These are phyloP conservation scores for Apocheima hispidaria DNA, from an alignment of 2,888 invertebrate species.

Conservation along the genomic window DNA sequence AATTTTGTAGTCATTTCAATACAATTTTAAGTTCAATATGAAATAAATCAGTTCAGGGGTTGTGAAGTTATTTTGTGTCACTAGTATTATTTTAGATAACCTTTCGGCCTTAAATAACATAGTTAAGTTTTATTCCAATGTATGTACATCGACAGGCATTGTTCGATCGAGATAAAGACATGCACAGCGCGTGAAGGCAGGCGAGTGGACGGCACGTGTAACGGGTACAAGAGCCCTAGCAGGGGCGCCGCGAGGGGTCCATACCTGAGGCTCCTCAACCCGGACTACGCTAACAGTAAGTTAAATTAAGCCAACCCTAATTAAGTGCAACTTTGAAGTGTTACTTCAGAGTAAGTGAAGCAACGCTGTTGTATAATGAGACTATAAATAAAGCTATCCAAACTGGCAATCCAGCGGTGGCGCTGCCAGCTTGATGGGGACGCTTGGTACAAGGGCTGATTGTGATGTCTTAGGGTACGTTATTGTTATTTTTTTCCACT, in stretches of 20 bases:
- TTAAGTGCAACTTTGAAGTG: conserved; percentile 14
- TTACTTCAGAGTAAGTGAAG: background rate
- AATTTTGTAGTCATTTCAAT: no score
- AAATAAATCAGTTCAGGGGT: no score
- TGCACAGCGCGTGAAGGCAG: conserved; percentile 72
- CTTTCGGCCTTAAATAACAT: background rate
- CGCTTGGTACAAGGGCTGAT: no score
- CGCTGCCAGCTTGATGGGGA: no score
- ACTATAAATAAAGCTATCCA: background rate
- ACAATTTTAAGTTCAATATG: no score
- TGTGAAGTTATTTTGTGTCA: no score
- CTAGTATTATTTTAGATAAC: no score
- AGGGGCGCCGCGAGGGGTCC: conserved; percentile 68
- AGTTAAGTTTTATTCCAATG: background rate
- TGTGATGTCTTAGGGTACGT: no score
- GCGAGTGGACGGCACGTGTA: conserved; percentile 71
- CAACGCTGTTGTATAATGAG: no score
- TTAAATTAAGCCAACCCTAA: conserved; percentile 30
- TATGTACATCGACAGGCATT: conserved; percentile 51
- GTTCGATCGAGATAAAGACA: conserved; percentile 61
- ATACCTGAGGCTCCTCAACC: conserved; percentile 64
- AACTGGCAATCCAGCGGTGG: no score
- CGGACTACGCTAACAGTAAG: conserved; percentile 32
- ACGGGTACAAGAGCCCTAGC: conserved; percentile 65
- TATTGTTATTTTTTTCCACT: no score